Evolutionary conservation across 2,797 vertebrate genomes (phyloP).

Genomic region (Lagodon rhomboides): DNA sequence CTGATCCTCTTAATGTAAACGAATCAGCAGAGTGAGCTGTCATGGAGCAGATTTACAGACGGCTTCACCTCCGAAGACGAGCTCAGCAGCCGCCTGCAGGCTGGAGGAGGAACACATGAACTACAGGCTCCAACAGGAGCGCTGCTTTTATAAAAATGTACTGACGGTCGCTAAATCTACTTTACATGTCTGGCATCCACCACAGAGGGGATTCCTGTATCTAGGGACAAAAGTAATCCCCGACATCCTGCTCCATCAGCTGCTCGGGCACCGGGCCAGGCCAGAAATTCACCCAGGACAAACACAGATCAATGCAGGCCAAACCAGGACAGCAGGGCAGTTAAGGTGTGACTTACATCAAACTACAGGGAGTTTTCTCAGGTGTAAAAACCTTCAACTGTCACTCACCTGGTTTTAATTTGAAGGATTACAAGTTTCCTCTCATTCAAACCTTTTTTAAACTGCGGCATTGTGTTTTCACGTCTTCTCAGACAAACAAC

Average conservation of each 20-base stretch:
- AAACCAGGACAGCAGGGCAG: background rate
- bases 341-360: too few relatives aligned
- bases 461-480: background rate
- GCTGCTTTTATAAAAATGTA: accelerated
- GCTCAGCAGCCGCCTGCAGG: background rate
- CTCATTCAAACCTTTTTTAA: background rate
- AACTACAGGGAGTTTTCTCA: background rate
- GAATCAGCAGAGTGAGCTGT: constrained; percentile 46
- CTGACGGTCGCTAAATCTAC: background rate
- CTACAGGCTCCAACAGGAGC: background rate
- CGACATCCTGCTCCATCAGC: background rate
- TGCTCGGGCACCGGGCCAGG: constrained; percentile 1
- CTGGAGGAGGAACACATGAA: background rate
- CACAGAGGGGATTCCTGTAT: background rate
- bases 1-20: constrained; percentile 72
- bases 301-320: background rate
- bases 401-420: background rate
- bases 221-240: constrained; percentile 16
- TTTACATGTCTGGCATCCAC: background rate
- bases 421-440: background rate
- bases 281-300: background rate
- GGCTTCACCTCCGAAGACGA: background rate
- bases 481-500: background rate
- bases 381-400: background rate
- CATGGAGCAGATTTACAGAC: constrained; percentile 41